Evolutionary conservation across 2,113 vertebrate genomes (phyloP).

Genomic region (Platichthys flesus): DNA sequence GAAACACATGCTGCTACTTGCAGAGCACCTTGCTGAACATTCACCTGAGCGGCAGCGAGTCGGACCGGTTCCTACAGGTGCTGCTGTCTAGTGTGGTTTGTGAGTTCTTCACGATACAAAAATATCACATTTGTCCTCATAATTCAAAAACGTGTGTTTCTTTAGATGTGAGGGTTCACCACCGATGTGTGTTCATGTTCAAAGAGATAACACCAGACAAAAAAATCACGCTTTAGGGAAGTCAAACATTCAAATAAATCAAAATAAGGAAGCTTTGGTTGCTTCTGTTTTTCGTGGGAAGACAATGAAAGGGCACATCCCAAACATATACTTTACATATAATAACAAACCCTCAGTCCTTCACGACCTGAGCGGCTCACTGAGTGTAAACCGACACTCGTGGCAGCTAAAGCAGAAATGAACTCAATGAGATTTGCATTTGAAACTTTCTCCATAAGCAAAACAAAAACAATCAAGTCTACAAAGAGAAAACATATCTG

Average conservation of each 20-base stretch:
- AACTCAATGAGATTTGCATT: background rate
- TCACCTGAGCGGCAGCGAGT: conserved; percentile 54
- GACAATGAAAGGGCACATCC: accelerated
- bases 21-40: conserved; percentile 16
- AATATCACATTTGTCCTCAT: background rate
- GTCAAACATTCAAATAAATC: background rate
- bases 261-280: background rate
- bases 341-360: background rate
- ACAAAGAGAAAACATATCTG: background rate
- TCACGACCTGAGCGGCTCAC: background rate
- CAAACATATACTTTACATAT: background rate
- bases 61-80: conserved; percentile 32
- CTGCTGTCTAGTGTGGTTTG: background rate
- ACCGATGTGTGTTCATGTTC: background rate
- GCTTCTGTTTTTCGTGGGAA: background rate
- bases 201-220: no score
- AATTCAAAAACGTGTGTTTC: background rate
- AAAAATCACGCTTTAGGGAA: background rate
- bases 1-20: conserved; percentile 39
- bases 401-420: no score
- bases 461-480: background rate
- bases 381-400: background rate
- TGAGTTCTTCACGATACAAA: conserved; percentile 11
- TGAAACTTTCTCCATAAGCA: background rate
- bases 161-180: background rate